Conservation (phyloP, 2,888 invertebrate species). For the Hesperia comma region DNA sequence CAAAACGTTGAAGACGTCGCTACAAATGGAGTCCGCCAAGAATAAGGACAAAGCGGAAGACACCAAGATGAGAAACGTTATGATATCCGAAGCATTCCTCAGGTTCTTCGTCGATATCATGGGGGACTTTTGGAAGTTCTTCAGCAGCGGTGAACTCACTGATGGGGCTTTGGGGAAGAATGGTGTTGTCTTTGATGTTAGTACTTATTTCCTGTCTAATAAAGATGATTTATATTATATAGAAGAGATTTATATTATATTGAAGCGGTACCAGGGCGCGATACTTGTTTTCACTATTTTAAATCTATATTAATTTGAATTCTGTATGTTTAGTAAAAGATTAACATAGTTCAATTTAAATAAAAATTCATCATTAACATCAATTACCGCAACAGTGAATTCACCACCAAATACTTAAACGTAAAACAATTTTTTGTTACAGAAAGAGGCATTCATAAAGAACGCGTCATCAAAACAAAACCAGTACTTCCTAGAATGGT, state of each 20-base stretch:
- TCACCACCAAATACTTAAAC: background rate
- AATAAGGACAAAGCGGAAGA: slow-evolving; percentile 62
- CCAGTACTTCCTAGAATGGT: slow-evolving; percentile 92
- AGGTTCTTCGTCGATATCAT: slow-evolving; percentile 90
- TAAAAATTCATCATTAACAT: too few relatives aligned
- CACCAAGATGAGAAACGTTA: slow-evolving; percentile 85
- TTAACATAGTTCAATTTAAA: too few relatives aligned
- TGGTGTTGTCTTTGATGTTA: slow-evolving; percentile 72
- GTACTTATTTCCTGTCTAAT: slow-evolving; percentile 44
- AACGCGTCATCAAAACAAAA: slow-evolving; percentile 86
- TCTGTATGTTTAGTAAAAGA: too few relatives aligned
- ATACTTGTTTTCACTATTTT: too few relatives aligned
- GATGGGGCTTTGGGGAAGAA: slow-evolving; percentile 65
- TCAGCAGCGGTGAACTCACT: slow-evolving; percentile 58
- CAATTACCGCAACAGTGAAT: too few relatives aligned
- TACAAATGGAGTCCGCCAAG: slow-evolving; percentile 71
- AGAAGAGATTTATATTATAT: too few relatives aligned
- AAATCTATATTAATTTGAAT: too few relatives aligned
- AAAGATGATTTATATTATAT: too few relatives aligned
- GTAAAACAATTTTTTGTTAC: slow-evolving; percentile 54
- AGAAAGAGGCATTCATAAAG: slow-evolving; percentile 90
- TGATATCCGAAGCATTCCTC: slow-evolving; percentile 91
- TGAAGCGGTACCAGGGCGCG: too few relatives aligned
- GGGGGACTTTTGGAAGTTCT: slow-evolving; percentile 87
- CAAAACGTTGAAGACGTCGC: slow-evolving; percentile 85